A percentile compares a stretch with the other conserved stretches of the same genome.
Conservation (phyloP, 1,140 invertebrate genomes). For the Micrasema minimum region DNA sequence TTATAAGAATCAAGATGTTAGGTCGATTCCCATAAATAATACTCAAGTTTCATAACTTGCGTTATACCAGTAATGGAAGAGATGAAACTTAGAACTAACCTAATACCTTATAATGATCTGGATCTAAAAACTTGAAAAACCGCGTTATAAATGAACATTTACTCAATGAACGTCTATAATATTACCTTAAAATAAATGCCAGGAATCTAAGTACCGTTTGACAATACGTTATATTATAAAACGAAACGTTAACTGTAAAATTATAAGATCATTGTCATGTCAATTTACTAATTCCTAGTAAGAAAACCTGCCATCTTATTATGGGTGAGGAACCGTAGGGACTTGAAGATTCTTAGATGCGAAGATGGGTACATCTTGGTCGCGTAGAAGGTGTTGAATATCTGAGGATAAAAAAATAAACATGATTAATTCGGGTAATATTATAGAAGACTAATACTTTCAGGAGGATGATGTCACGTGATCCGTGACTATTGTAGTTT, state of each 20-base stretch:
- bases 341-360: too few relatives aligned
- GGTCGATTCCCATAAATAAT: conserved; percentile 8
- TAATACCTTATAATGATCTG: conserved; percentile 12
- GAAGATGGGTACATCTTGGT: too few relatives aligned
- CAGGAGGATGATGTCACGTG: too few relatives aligned
- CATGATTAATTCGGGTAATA: too few relatives aligned
- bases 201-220: not conserved
- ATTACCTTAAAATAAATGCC: too few relatives aligned
- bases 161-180: conserved; percentile 26
- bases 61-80: conserved; percentile 22
- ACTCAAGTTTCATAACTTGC: conserved; percentile 17
- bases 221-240: not conserved
- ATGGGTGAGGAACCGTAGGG: too few relatives aligned
- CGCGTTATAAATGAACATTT: conserved; percentile 19
- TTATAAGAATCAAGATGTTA: conserved; percentile 12
- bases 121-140: conserved; percentile 38
- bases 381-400: too few relatives aligned
- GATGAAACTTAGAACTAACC: conserved; percentile 5
- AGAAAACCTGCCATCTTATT: conserved; percentile 24
- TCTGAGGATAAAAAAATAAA: too few relatives aligned
- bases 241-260: not conserved
- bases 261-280: not conserved
- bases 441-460: too few relatives aligned
- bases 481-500: too few relatives aligned
- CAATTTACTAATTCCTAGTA: conserved; percentile 5